Evolutionary conservation across 2,888 invertebrate genomes (phyloP).

Genomic region (Sussaba pulchella): DNA sequence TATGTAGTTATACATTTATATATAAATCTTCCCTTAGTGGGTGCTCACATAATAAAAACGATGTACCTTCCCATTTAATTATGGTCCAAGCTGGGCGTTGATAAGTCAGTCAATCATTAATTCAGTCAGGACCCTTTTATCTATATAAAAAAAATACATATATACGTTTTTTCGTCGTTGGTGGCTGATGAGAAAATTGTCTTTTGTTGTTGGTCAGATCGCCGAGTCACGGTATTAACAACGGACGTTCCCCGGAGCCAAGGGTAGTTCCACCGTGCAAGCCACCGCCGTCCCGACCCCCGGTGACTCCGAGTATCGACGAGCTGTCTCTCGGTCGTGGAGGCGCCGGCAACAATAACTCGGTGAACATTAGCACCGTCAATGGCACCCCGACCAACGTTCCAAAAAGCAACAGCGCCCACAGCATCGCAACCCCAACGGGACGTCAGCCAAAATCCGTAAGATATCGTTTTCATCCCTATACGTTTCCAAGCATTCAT

Average conservation of each 20-base stretch:
- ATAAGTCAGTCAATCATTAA: no score
- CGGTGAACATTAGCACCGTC: conserved; percentile 72
- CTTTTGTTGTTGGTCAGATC: conserved; percentile 64
- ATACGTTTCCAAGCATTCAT: no score
- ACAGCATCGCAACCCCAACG: conserved; percentile 80
- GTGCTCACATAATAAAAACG: no score
- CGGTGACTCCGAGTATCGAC: conserved; percentile 79
- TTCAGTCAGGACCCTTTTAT: no score
- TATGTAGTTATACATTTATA: no score
- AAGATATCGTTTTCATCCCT: conserved; percentile 69
- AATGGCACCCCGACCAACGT: conserved; percentile 78
- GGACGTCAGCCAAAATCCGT: conserved; percentile 82
- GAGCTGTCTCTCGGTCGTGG: conserved; percentile 70
- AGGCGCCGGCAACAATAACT: conserved; percentile 69
- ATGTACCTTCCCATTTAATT: no score
- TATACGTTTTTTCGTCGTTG: background rate
- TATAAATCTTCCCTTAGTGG: no score
- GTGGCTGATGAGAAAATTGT: conserved; percentile 13
- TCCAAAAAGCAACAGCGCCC: conserved; percentile 81
- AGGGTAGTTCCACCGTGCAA: conserved; percentile 81
- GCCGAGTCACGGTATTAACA: conserved; percentile 78
- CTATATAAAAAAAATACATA: no score
- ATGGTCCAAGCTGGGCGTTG: no score
- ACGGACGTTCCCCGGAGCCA: conserved; percentile 79
- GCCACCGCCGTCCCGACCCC: conserved; percentile 82